Evolutionary conservation across 2,888 invertebrate species (phyloP).

Genomic region (Synergus itoensis): DNA sequence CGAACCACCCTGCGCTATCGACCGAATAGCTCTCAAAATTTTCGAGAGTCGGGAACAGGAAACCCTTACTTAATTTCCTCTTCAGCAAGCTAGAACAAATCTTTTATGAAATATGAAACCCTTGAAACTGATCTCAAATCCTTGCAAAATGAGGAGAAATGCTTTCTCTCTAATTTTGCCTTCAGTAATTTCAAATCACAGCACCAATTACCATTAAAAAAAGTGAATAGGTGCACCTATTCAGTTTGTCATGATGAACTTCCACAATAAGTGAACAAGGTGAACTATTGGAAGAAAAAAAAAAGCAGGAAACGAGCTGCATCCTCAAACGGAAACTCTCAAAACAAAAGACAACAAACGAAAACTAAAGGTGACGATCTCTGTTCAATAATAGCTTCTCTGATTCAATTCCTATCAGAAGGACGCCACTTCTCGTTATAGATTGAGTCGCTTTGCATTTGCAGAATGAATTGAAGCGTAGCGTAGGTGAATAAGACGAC

Average conservation of each 20-base stretch:
- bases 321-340: background rate
- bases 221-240: too few relatives aligned
- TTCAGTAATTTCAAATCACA: too few relatives aligned
- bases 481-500: constrained; percentile 9
- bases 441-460: constrained; percentile 1
- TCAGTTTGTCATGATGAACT: too few relatives aligned
- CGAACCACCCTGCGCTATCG: constrained; percentile 45
- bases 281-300: background rate
- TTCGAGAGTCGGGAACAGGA: constrained; percentile 11
- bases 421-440: background rate
- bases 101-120: background rate
- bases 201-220: too few relatives aligned
- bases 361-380: background rate
- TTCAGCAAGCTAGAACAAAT: constrained; percentile 11
- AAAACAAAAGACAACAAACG: background rate
- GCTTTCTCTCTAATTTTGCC: too few relatives aligned
- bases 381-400: constrained; percentile 18
- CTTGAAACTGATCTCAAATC: background rate
- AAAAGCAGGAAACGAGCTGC: background rate
- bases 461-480: constrained; percentile 18
- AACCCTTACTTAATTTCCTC: constrained; percentile 14
- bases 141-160: too few relatives aligned
- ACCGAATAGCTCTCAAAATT: constrained; percentile 20
- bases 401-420: constrained; percentile 11
- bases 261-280: too few relatives aligned